Evolutionary conservation across 2,113 vertebrate genomes (phyloP).

Genomic region (Mesembrinibis cayennensis): DNA sequence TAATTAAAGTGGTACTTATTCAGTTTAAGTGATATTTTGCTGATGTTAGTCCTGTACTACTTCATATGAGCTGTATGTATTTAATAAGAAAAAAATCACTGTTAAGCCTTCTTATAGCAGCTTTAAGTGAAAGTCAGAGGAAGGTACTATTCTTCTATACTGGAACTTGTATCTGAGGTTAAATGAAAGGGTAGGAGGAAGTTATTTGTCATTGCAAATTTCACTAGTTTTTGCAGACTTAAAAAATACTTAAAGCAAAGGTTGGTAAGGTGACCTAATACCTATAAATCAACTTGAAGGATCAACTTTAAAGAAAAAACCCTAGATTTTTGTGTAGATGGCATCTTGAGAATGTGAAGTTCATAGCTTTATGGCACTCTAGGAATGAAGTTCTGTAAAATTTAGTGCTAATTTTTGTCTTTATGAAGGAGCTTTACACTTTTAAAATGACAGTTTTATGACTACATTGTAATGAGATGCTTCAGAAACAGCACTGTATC

Average conservation of each 20-base stretch:
- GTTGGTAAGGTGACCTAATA: background rate
- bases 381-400: slow-evolving; percentile 5
- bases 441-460: background rate
- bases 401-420: background rate
- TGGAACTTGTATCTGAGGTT: background rate
- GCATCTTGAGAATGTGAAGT: background rate
- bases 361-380: background rate
- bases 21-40: background rate
- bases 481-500: background rate
- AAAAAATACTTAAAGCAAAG: background rate
- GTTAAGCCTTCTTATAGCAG: background rate
- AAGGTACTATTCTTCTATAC: background rate
- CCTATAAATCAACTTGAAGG: background rate
- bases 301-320: background rate
- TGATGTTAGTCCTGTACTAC: background rate
- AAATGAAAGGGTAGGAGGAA: background rate
- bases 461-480: background rate
- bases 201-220: background rate
- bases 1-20: background rate
- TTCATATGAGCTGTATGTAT: background rate
- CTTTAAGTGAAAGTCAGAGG: background rate
- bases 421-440: background rate
- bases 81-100: background rate
- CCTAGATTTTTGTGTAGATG: background rate
- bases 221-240: background rate